A percentile compares a stretch with the other conserved stretches of the same genome.
phyloP scores from a whole-genome alignment of 2,797 vertebrate species.

The Pseudomugil tenellus region DNA sequence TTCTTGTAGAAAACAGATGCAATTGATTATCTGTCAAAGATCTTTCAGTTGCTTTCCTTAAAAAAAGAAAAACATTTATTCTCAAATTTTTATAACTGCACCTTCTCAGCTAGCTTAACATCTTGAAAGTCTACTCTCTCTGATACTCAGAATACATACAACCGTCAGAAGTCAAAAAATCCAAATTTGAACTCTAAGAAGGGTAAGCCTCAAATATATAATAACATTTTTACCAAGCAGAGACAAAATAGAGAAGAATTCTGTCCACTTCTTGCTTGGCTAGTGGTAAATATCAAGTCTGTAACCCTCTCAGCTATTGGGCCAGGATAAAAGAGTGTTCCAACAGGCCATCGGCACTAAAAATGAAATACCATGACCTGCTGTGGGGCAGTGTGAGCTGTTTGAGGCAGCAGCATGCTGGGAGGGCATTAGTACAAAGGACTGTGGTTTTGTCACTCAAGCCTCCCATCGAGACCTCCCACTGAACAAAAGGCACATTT shows the following conservation, averaged over 20 bases:
- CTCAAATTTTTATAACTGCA: slow-evolving; percentile 11
- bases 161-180: slow-evolving; percentile 7
- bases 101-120: slow-evolving; percentile 18
- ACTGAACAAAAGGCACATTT: slow-evolving; percentile 32
- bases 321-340: slow-evolving; percentile 65
- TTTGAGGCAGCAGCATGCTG: slow-evolving; percentile 59
- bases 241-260: slow-evolving; percentile 39
- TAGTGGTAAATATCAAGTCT: slow-evolving; percentile 70
- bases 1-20: slow-evolving; percentile 21
- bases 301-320: slow-evolving; percentile 45
- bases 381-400: slow-evolving; percentile 58
- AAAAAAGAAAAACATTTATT: neutral
- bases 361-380: slow-evolving; percentile 71
- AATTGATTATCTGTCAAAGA: slow-evolving; percentile 51
- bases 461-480: slow-evolving; percentile 45
- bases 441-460: slow-evolving; percentile 59
- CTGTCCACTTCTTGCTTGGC: slow-evolving; percentile 48
- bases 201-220: slow-evolving; percentile 25
- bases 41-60: slow-evolving; percentile 8
- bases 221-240: slow-evolving; percentile 19
- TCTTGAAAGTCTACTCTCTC: neutral
- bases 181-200: slow-evolving; percentile 23
- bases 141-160: neutral
- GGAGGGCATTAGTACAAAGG: slow-evolving; percentile 67
- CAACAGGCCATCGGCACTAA: slow-evolving; percentile 60